Evolutionary conservation across 2,113 vertebrate species (phyloP).

Genomic region (Notothenia rossii): DNA sequence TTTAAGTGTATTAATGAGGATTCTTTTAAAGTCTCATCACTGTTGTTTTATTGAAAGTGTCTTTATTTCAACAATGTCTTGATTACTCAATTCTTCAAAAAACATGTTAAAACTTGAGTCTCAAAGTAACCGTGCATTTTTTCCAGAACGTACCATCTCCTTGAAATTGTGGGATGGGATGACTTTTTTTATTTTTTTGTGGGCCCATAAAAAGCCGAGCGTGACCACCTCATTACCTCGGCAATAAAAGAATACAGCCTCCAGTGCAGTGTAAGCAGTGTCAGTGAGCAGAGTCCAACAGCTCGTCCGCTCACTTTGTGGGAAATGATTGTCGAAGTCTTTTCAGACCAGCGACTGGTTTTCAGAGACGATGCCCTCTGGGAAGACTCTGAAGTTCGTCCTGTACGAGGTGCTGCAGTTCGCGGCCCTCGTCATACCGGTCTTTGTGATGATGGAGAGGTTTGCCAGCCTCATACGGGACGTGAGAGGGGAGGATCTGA

Average conservation of each 20-base stretch:
- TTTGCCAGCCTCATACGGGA: slow-evolving; percentile 73
- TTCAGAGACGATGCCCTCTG: slow-evolving; percentile 76
- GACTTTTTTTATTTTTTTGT: slow-evolving; percentile 44
- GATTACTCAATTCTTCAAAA: not conserved
- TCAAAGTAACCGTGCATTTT: not conserved
- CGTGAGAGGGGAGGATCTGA: slow-evolving; percentile 25
- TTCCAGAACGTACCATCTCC: not conserved
- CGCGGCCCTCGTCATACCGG: slow-evolving; percentile 69
- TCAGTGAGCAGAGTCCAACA: slow-evolving; percentile 80
- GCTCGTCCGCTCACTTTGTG: slow-evolving; percentile 8
- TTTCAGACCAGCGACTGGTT: slow-evolving; percentile 29
- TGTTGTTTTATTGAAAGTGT: too few relatives aligned
- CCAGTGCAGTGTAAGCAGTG: slow-evolving; percentile 77
- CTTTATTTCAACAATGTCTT: not conserved
- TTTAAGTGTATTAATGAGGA: too few relatives aligned
- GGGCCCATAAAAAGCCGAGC: slow-evolving; percentile 68
- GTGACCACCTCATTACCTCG: slow-evolving; percentile 70
- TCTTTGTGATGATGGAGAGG: slow-evolving; percentile 78
- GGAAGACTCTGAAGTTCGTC: slow-evolving; percentile 82
- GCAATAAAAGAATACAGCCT: slow-evolving; percentile 78
- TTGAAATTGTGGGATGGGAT: slow-evolving; percentile 34
- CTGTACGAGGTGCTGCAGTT: slow-evolving; percentile 84
- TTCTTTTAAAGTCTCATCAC: not conserved
- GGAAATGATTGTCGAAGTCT: slow-evolving; percentile 55
- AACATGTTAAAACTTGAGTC: not conserved